phyloP scores from a whole-genome alignment of 2,888 invertebrate species.

The Amphiduros pacificus region DNA sequence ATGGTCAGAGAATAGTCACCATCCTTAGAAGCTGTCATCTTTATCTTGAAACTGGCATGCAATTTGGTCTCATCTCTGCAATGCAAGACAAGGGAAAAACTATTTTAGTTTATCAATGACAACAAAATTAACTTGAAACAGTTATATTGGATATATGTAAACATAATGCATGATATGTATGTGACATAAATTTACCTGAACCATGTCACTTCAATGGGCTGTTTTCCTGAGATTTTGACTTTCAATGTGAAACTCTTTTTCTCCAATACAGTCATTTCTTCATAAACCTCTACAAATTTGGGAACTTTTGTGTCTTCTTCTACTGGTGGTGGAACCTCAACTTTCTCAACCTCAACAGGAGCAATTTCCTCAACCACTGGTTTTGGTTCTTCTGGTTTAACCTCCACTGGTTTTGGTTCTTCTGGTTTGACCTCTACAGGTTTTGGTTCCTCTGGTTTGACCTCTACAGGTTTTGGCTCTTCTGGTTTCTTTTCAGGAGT shows the following conservation, averaged over 20 bases:
- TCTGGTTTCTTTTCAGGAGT: slow-evolving; percentile 39
- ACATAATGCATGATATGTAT: no score
- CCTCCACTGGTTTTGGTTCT: slow-evolving; percentile 4
- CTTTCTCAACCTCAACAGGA: slow-evolving; percentile 66
- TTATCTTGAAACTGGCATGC: slow-evolving; percentile 74
- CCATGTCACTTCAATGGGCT: slow-evolving; percentile 85
- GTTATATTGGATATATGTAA: no score
- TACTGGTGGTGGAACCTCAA: neutral
- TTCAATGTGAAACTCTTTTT: slow-evolving; percentile 62
- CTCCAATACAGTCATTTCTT: slow-evolving; percentile 68
- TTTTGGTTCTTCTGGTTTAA: neutral
- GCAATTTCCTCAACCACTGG: slow-evolving; percentile 80
- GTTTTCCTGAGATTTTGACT: slow-evolving; percentile 85
- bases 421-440: slow-evolving; percentile 24
- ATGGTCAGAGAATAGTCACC: no score
- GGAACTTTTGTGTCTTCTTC: slow-evolving; percentile 75
- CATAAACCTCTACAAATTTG: slow-evolving; percentile 82
- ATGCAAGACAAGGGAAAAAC: no score
- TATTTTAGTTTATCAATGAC: no score
- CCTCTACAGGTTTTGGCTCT: neutral
- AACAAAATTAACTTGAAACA: no score
- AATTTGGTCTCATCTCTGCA: slow-evolving; percentile 81
- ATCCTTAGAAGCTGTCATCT: slow-evolving; percentile 77
- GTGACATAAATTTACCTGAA: slow-evolving; percentile 85
- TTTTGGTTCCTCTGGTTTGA: slow-evolving; percentile 15